phyloP scores from a whole-genome alignment of 2,888 invertebrate species.

The Diaphora mendica region DNA sequence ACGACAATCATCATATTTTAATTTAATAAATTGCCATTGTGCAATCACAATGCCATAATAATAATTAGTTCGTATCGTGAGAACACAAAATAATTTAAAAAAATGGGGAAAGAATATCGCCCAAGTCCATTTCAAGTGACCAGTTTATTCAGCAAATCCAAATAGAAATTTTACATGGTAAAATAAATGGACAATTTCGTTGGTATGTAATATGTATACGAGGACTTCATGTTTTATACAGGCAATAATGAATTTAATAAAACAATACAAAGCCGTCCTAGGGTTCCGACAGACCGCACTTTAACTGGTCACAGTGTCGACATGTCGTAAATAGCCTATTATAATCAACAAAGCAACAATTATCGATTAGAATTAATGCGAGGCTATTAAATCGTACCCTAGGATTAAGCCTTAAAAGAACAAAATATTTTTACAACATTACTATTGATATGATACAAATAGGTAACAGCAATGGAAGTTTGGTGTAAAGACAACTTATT shows the following conservation, averaged over 20 bases:
- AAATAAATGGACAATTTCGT: conserved; percentile 9
- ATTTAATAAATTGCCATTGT: too few relatives aligned
- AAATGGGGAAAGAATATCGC: conserved; percentile 18
- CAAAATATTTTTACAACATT: background rate
- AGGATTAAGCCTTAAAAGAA: background rate
- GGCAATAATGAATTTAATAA: background rate
- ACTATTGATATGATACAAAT: conserved; percentile 2
- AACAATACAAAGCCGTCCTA: background rate
- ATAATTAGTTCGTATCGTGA: too few relatives aligned
- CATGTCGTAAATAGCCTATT: background rate
- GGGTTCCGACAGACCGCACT: background rate
- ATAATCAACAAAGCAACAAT: background rate
- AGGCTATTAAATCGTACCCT: conserved; percentile 1
- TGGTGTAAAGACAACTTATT: conserved; percentile 1
- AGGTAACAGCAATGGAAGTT: conserved; percentile 2
- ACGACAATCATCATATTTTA: too few relatives aligned
- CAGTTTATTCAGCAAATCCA: conserved; percentile 10
- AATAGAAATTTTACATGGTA: conserved; percentile 2
- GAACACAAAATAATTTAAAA: background rate
- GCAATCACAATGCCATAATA: too few relatives aligned
- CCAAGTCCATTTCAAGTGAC: conserved; percentile 14
- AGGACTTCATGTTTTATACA: background rate
- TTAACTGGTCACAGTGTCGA: background rate
- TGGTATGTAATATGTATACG: background rate
- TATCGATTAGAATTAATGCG: background rate